Percentiles rank a stretch among this genome's conserved stretches.
phyloP scores from a whole-genome alignment of 2,797 vertebrate species.

The Clamator glandarius region DNA sequence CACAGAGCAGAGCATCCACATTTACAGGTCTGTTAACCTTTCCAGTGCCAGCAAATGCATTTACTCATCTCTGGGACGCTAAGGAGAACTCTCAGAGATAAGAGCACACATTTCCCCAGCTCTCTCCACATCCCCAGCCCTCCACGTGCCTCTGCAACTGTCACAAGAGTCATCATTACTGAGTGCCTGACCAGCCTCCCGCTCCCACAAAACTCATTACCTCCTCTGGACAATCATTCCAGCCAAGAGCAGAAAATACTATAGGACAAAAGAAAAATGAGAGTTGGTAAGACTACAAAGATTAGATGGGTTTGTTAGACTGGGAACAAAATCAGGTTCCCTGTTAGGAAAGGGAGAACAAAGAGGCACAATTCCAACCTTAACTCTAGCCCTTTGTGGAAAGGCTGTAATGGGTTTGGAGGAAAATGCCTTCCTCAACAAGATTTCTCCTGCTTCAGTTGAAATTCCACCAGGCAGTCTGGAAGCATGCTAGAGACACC shows the following conservation, averaged over 20 bases:
- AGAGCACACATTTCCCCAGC: background rate
- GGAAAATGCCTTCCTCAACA: background rate
- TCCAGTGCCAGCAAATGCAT: background rate
- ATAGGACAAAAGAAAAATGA: constrained; percentile 1
- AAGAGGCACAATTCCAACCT: background rate
- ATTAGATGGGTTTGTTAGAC: constrained; percentile 6
- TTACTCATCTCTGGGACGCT: background rate
- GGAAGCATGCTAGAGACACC: background rate
- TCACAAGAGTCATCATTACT: background rate
- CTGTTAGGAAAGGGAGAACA: background rate
- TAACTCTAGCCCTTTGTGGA: constrained; percentile 6
- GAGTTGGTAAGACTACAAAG: background rate
- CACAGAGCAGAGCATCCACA: background rate
- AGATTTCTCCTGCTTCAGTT: background rate
- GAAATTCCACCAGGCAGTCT: background rate
- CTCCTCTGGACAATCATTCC: background rate
- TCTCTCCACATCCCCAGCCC: background rate
- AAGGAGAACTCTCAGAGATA: background rate
- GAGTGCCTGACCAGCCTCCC: background rate
- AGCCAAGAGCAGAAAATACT: background rate
- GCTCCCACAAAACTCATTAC: background rate
- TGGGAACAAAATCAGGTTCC: background rate
- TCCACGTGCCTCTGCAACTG: background rate
- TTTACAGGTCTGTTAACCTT: background rate
- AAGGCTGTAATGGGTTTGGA: background rate